Percentiles rank a stretch among this genome's conserved stretches.
Evolutionary conservation across 2,797 vertebrate species (phyloP).

Genomic region (Sandelia bainsii): DNA sequence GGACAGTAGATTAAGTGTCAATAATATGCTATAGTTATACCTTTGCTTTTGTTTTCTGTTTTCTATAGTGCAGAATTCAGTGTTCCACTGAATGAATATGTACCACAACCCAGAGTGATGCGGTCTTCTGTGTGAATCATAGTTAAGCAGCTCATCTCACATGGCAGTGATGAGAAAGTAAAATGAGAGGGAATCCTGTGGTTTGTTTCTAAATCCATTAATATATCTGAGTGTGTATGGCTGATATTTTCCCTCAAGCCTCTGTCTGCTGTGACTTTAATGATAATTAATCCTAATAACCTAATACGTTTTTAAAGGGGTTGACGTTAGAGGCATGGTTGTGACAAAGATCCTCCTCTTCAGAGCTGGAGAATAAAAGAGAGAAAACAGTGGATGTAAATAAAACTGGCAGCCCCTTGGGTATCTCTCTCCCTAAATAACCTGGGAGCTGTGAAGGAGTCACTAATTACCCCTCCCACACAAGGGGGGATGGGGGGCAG

Average conservation of each 20-base stretch:
- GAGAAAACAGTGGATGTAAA: conserved; percentile 74
- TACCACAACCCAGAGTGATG: conserved; percentile 25
- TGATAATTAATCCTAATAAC: conserved; percentile 80
- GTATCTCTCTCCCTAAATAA: conserved; percentile 81
- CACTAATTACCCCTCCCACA: conserved; percentile 80
- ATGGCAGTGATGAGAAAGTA: conserved; percentile 50
- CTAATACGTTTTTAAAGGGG: conserved; percentile 63
- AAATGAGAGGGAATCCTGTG: conserved; percentile 52
- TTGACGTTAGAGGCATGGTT: conserved; percentile 40
- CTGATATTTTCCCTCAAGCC: conserved; percentile 53
- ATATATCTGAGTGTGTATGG: conserved; percentile 46
- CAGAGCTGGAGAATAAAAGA: conserved; percentile 46
- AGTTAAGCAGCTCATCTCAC: conserved; percentile 54
- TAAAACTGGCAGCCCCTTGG: conserved; percentile 80
- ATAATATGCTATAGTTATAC: conserved; percentile 19
- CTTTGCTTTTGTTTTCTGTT: conserved; percentile 12
- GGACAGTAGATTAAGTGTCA: conserved; percentile 25
- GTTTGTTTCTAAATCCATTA: conserved; percentile 66
- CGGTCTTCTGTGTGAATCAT: conserved; percentile 40
- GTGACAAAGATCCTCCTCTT: conserved; percentile 73
- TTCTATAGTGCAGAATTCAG: conserved; percentile 7
- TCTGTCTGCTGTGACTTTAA: conserved; percentile 68
- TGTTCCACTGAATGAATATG: conserved; percentile 6
- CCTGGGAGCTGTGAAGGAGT: conserved; percentile 79
- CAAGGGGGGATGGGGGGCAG: conserved; percentile 37